A percentile compares a stretch with the other conserved stretches of the same genome.
Evolutionary conservation across 1,140 invertebrate genomes (phyloP).

Genomic region (Drosophila teissieri): DNA sequence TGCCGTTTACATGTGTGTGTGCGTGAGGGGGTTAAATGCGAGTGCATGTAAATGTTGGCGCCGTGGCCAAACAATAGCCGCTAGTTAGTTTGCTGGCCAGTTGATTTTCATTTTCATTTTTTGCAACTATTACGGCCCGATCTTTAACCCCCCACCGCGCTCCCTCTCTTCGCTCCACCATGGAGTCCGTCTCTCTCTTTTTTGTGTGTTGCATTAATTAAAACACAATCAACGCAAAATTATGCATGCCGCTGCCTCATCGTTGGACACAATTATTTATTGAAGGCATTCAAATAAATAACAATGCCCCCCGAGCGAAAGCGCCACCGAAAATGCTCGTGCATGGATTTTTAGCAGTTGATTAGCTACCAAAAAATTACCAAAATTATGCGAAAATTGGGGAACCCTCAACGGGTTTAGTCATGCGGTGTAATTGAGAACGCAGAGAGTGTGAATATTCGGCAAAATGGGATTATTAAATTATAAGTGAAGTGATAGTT

Average conservation of each 20-base stretch:
- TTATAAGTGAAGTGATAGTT: conserved; percentile 57
- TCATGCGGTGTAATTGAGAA: conserved; percentile 38
- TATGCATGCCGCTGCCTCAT: conserved; percentile 59
- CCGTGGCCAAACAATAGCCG: conserved; percentile 66
- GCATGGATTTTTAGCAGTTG: conserved; percentile 47
- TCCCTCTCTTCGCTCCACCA: background rate
- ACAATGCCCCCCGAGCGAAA: conserved; percentile 1
- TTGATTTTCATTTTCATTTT: conserved; percentile 17
- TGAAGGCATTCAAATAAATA: conserved; percentile 63
- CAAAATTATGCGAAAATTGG: conserved; percentile 29
- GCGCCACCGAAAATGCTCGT: background rate
- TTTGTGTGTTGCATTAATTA: conserved; percentile 73
- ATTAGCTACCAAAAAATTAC: conserved; percentile 51
- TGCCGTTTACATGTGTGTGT: background rate
- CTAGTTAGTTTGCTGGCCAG: conserved; percentile 71
- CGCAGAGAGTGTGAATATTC: conserved; percentile 4
- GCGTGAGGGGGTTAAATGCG: conserved; percentile 16
- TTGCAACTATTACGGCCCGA: conserved; percentile 45
- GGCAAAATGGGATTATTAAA: conserved; percentile 22
- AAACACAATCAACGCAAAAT: conserved; percentile 75
- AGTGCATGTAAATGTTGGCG: conserved; percentile 61
- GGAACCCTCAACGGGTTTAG: background rate
- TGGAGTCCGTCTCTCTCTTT: too few species aligned
- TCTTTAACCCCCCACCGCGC: background rate
- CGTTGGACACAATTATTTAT: conserved; percentile 62